Percentiles rank a stretch among this genome's conserved stretches.
phyloP scores from a whole-genome alignment of 2,888 invertebrate genomes.

The Blera fallax region DNA sequence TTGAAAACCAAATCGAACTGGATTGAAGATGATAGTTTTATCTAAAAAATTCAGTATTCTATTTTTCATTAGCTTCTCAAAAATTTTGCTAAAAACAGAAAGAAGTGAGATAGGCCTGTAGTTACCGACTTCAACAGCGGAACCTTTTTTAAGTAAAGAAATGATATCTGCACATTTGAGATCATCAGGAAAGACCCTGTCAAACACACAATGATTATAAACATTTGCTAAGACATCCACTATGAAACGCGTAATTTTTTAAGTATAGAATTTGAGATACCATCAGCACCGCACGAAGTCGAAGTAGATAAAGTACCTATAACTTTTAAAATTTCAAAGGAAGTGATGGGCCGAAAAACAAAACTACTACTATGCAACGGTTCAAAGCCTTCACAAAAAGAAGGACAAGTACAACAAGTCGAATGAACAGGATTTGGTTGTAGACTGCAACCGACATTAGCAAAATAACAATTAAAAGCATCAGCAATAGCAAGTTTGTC shows the following conservation, averaged over 20 bases:
- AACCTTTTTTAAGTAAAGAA: too few relatives aligned
- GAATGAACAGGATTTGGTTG: background rate
- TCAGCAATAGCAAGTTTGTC: slow-evolving; percentile 13
- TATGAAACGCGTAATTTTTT: background rate
- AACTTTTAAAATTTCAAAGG: background rate
- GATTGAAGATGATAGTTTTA: too few relatives aligned
- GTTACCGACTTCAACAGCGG: too few relatives aligned
- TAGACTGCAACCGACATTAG: background rate
- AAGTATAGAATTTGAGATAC: background rate
- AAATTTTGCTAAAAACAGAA: too few relatives aligned
- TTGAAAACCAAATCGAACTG: too few relatives aligned
- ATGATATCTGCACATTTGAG: too few relatives aligned
- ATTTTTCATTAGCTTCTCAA: too few relatives aligned
- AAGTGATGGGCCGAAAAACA: background rate
- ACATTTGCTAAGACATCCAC: background rate
- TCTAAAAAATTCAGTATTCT: too few relatives aligned
- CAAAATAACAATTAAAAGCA: slow-evolving; percentile 22
- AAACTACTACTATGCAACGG: background rate
- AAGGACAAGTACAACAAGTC: background rate
- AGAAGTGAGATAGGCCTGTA: too few relatives aligned
- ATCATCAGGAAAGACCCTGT: background rate
- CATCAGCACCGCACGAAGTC: slow-evolving; percentile 16
- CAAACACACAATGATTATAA: background rate
- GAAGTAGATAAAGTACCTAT: background rate
- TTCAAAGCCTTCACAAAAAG: background rate